A percentile compares a stretch with the other conserved stretches of the same genome.
phyloP scores from a whole-genome alignment of 2,113 vertebrate genomes.

The Rhea pennata region DNA sequence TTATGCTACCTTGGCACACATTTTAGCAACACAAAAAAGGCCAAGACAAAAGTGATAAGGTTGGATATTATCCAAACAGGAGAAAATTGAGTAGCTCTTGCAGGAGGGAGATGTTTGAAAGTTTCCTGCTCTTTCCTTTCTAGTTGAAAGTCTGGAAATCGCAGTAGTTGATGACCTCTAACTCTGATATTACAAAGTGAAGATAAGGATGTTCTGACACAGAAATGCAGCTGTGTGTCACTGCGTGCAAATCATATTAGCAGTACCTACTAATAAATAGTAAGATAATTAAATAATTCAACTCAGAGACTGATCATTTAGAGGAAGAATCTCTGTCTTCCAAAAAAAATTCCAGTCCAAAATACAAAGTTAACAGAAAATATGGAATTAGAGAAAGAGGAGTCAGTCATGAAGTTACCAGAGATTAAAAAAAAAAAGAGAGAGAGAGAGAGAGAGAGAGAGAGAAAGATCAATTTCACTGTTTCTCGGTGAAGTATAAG shows the following conservation, averaged over 20 bases:
- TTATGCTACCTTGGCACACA: not conserved
- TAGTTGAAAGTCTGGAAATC: not conserved
- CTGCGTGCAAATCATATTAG: not conserved
- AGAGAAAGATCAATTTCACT: not conserved
- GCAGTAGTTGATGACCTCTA: constrained; percentile 17
- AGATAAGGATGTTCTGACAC: not conserved
- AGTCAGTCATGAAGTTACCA: not conserved
- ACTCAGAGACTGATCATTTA: not conserved
- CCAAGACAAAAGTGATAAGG: not conserved
- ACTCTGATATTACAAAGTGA: not conserved
- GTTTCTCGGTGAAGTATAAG: not conserved
- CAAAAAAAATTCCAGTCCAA: not conserved
- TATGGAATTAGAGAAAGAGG: not conserved
- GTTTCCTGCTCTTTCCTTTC: not conserved
- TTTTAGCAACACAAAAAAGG: not conserved
- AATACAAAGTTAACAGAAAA: not conserved
- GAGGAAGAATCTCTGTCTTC: not conserved
- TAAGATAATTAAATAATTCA: not conserved
- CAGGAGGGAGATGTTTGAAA: not conserved
- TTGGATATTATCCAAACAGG: not conserved
- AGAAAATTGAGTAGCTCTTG: not conserved
- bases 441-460: not conserved
- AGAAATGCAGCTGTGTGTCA: not conserved
- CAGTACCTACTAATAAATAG: not conserved
- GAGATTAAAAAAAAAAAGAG: not conserved